Evolutionary conservation across 2,113 vertebrate species (phyloP), one percentile per base, ranked within the genome.

Genomic region (Oreochromis spilurus): DNA sequence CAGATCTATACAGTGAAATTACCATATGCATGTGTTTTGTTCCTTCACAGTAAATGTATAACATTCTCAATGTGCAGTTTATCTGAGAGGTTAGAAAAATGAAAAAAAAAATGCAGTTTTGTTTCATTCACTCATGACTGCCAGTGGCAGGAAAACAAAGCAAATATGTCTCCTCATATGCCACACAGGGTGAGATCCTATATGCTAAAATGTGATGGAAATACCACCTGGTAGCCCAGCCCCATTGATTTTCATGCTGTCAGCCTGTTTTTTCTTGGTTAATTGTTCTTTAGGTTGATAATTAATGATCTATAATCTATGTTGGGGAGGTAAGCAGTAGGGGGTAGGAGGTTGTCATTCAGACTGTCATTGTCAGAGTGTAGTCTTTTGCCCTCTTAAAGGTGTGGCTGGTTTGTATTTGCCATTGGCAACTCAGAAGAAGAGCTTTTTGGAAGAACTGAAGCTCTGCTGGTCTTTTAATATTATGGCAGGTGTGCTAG

Each of bases 101-200:
- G 36, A 40, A 88, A 87, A 88, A 84, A 88, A 84, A 91, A 84
- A 90, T 84, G 88, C 45, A 84, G 54, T 48, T 29, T 48, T 75
- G 14, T 50, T 75, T 50, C 6, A 77, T 12, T 77, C 19, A 29
- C 9, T 17, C 38, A 24, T 50, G 70, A 50, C 16, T 77, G 17
- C 16, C 43, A 50, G 11, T 19, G 43, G 70, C 16, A 31, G 24
- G 9, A 77, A 14, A 77, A 77, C 9, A 8, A 17, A 77, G 24
- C 43, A 48, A 29, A 75, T 50, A 50, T 50, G 6, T 50, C 43
- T 50, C 70, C 43, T 50, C 43, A n/a, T 17, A 26, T 17, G 21
- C 40, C 40, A 26, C 13, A 26, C 67, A 48, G 21, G 21, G 21
- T 16, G 21, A 45, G 67, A 72, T 72, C 5, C 21, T 48, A 17